Percentiles rank a stretch among this genome's conserved stretches.
Evolutionary conservation across 2,888 invertebrate species (phyloP).

Genomic region (Lasioglossum zephyrum): DNA sequence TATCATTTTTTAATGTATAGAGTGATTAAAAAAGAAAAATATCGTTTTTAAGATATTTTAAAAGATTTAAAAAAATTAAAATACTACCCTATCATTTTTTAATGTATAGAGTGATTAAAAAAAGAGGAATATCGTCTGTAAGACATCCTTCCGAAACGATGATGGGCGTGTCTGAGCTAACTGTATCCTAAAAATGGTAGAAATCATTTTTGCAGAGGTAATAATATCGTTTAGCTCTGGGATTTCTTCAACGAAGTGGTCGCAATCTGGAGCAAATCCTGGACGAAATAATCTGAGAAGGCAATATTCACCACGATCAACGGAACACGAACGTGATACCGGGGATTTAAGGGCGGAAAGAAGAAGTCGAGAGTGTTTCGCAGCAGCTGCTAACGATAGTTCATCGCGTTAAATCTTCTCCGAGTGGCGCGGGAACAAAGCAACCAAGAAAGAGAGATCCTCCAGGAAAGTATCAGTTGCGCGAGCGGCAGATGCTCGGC

Average conservation of each 20-base stretch:
- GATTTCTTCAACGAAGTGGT: conserved; percentile 2
- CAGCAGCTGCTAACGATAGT: conserved; percentile 74
- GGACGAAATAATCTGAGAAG: background rate
- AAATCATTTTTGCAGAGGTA: background rate
- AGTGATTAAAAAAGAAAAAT: too few relatives aligned
- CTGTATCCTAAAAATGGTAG: too few relatives aligned
- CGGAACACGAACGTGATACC: conserved; percentile 4
- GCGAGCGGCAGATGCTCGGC: conserved; percentile 67
- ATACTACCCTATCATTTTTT: too few relatives aligned
- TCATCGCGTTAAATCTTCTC: conserved; percentile 70
- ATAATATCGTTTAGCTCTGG: background rate
- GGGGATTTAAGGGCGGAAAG: conserved; percentile 16
- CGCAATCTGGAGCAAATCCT: background rate
- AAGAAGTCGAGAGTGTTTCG: conserved; percentile 38
- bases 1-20: too few relatives aligned
- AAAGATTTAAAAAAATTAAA: too few relatives aligned
- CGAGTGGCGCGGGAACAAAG: conserved; percentile 51
- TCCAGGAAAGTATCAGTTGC: conserved; percentile 72
- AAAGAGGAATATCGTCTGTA: background rate
- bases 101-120: too few relatives aligned
- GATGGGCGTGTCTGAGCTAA: background rate
- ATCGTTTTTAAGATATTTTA: background rate
- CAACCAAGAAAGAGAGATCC: conserved; percentile 41
- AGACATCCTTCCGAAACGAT: background rate
- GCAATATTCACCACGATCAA: background rate